These are phyloP conservation scores for Hydrolagus colliei DNA, from an alignment of 2,797 vertebrate species.

Conservation along the genomic window DNA sequence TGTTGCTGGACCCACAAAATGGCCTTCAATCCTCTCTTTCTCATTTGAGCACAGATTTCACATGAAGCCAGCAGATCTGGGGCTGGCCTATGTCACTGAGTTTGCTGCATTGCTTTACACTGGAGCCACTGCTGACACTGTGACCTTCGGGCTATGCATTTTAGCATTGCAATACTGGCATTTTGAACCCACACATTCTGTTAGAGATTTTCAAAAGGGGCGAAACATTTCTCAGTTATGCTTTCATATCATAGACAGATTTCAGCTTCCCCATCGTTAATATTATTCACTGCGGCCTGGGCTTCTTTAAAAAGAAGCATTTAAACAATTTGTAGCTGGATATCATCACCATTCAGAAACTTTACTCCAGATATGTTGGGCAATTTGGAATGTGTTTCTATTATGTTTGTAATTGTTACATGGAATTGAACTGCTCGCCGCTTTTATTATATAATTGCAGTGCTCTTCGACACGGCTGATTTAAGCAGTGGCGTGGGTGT, in stretches of 20 bases:
- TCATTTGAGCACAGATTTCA: conserved; percentile 38
- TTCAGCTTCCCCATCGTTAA: neutral
- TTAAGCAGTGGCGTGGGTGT: neutral
- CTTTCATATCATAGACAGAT: neutral
- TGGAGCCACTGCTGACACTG: conserved; percentile 40
- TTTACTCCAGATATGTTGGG: neutral
- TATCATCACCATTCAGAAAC: neutral
- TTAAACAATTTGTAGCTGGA: neutral
- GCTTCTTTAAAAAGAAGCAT: neutral
- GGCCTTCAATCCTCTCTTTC: conserved; percentile 30
- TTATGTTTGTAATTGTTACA: neutral
- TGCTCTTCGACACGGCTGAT: neutral
- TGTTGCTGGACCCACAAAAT: conserved; percentile 39
- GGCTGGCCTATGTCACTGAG: conserved; percentile 42
- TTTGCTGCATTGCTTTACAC: conserved; percentile 40
- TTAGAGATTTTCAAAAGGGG: neutral
- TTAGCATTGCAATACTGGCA: neutral
- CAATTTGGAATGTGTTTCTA: neutral
- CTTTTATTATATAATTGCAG: neutral
- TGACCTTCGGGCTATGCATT: neutral
- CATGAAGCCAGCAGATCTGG: conserved; percentile 39
- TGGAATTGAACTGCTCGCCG: neutral
- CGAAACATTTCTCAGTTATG: neutral
- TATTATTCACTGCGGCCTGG: neutral
- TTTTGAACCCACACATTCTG: neutral